Conservation (phyloP, 2,888 invertebrate genomes). For the Pyrrhosoma nymphula region DNA sequence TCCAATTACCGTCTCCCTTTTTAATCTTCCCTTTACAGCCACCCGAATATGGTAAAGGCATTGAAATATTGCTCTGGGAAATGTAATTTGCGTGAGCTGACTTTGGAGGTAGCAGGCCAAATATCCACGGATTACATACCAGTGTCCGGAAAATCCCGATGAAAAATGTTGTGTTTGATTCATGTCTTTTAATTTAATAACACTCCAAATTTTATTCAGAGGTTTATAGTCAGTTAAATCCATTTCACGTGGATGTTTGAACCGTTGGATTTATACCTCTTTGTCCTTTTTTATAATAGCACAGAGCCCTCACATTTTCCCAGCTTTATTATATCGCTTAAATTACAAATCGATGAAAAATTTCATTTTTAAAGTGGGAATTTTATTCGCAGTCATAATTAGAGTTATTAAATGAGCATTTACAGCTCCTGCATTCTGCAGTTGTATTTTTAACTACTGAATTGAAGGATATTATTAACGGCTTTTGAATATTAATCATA, state of each 20-base stretch:
- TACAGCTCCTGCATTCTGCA: background rate
- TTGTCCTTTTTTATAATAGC: background rate
- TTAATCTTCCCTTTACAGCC: background rate
- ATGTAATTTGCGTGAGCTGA: background rate
- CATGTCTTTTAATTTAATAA: constrained; percentile 18
- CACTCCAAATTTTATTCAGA: background rate
- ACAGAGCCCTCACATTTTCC: background rate
- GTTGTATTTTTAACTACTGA: background rate
- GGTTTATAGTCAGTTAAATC: constrained; percentile 19
- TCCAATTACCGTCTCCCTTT: constrained; percentile 2
- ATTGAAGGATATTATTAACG: background rate
- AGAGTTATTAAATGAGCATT: background rate
- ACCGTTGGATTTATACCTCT: background rate
- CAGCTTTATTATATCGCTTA: background rate
- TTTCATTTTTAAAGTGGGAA: background rate
- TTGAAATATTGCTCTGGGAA: background rate
- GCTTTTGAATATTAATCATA: background rate
- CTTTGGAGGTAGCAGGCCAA: background rate
- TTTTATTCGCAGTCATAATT: background rate
- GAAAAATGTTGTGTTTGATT: background rate
- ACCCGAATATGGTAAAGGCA: background rate
- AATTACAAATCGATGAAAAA: background rate
- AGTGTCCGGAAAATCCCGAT: background rate
- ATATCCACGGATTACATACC: background rate
- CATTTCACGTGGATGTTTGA: background rate